Conservation (phyloP, 2,888 invertebrate genomes). For the Hybos culiciformis region DNA sequence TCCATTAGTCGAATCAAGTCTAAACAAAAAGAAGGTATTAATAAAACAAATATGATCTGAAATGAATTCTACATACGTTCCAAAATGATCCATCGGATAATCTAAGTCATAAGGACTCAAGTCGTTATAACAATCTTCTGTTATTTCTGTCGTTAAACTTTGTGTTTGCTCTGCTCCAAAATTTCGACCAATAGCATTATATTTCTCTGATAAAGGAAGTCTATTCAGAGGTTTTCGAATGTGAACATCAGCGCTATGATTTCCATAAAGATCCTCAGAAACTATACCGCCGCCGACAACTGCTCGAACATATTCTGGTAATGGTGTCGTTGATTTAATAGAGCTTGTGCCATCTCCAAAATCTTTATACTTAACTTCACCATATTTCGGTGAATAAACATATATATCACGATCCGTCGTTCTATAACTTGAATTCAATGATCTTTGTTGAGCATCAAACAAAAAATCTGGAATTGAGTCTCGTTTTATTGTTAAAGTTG, state of each 20-base stretch:
- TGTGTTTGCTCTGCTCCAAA: conserved; percentile 30
- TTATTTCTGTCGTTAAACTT: conserved; percentile 32
- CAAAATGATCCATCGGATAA: conserved; percentile 23
- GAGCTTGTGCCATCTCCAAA: conserved; percentile 17
- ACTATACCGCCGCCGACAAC: neutral
- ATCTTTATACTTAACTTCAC: conserved; percentile 27
- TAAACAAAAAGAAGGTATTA: conserved; percentile 5
- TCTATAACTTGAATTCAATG: conserved; percentile 6
- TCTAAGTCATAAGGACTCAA: conserved; percentile 32
- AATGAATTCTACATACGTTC: conserved; percentile 22
- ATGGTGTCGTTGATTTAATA: conserved; percentile 32
- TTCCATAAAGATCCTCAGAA: conserved; percentile 21
- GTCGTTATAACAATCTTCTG: conserved; percentile 29
- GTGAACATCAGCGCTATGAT: conserved; percentile 25
- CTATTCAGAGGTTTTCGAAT: conserved; percentile 21
- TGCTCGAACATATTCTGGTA: conserved; percentile 30
- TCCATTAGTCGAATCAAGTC: conserved; percentile 24
- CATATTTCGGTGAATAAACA: conserved; percentile 26
- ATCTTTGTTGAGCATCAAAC: conserved; percentile 28
- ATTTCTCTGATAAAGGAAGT: neutral
- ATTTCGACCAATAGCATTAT: conserved; percentile 22
- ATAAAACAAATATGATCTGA: neutral
- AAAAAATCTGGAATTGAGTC: conserved; percentile 34
- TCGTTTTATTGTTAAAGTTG: conserved; percentile 33
- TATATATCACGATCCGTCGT: conserved; percentile 28